Conservation (phyloP, 2,113 vertebrate species). For the Tetraodon nigroviridis region DNA sequence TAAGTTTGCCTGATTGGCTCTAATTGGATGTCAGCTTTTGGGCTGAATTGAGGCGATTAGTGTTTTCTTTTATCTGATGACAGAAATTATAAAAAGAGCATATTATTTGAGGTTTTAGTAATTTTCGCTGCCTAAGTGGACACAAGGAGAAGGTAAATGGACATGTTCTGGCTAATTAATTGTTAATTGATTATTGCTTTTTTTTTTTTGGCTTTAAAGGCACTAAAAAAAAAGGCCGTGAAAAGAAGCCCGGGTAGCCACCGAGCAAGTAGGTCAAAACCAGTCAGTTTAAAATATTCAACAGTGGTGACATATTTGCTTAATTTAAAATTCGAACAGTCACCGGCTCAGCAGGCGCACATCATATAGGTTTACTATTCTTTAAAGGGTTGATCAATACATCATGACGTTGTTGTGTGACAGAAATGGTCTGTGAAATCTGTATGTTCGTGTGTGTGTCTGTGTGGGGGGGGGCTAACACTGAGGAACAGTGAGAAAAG, state of each 20-base stretch:
- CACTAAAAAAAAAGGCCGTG: background rate
- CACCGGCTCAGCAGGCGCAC: conserved; percentile 12
- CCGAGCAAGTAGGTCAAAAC: background rate
- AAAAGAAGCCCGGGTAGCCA: background rate
- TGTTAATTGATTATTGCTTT: conserved; percentile 39
- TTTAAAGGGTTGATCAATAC: conserved; percentile 33
- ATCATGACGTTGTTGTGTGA: conserved; percentile 30
- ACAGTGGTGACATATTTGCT: background rate
- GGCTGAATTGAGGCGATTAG: conserved; percentile 15
- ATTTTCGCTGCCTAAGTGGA: conserved; percentile 33
- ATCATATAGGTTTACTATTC: conserved; percentile 28
- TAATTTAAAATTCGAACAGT: background rate
- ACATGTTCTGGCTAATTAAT: conserved; percentile 46
- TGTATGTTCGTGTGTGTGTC: no score
- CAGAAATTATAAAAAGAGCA: conserved; percentile 21
- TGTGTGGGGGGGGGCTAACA: no score
- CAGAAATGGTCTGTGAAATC: conserved; percentile 5
- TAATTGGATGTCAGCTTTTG: conserved; percentile 12
- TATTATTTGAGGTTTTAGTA: conserved; percentile 34
- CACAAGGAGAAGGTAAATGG: conserved; percentile 26
- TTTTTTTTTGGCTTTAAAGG: conserved; percentile 30
- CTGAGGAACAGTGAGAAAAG: no score
- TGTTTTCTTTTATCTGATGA: conserved; percentile 12
- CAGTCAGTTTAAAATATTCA: background rate
- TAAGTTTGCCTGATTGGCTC: background rate